Percentiles rank a stretch among this genome's conserved stretches.
Evolutionary conservation across 2,113 vertebrate species (phyloP).

Genomic region (Miniopterus natalensis): DNA sequence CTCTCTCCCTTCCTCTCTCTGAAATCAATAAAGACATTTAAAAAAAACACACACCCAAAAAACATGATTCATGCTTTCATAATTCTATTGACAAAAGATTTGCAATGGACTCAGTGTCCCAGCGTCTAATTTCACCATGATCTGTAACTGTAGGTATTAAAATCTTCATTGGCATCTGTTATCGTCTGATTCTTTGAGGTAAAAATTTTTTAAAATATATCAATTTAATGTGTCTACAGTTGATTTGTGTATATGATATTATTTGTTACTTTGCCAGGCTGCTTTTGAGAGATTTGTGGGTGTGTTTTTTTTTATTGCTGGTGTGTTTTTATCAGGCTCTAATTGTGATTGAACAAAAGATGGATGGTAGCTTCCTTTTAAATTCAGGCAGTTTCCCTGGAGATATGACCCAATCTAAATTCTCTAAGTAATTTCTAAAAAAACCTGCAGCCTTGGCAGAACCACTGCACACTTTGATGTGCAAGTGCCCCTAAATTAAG

Average conservation of each 20-base stretch:
- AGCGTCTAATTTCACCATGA: not conserved
- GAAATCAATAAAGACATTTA: no score
- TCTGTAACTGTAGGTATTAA: not conserved
- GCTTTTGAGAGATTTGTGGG: not conserved
- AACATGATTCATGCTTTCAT: not conserved
- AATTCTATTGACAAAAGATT: constrained; percentile 21
- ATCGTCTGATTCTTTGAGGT: not conserved
- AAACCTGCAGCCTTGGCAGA: not conserved
- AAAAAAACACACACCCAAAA: no score
- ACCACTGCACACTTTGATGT: not conserved
- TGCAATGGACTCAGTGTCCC: not conserved
- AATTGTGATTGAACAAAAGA: constrained; percentile 6
- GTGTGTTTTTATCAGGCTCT: constrained; percentile 5
- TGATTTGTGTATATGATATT: not conserved
- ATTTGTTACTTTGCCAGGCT: constrained; percentile 14
- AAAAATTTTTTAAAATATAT: not conserved
- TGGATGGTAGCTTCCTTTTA: constrained; percentile 22
- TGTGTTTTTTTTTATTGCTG: not conserved
- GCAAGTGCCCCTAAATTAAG: constrained; percentile 34
- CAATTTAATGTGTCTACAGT: not conserved
- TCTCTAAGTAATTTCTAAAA: constrained; percentile 33
- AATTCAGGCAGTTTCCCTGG: constrained; percentile 19
- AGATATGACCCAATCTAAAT: constrained; percentile 50
- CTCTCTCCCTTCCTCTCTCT: no score
- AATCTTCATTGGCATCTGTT: not conserved